Base-by-base conservation (phyloP, 1,140 invertebrate genomes). In the Hycleus cichorii region DNA sequence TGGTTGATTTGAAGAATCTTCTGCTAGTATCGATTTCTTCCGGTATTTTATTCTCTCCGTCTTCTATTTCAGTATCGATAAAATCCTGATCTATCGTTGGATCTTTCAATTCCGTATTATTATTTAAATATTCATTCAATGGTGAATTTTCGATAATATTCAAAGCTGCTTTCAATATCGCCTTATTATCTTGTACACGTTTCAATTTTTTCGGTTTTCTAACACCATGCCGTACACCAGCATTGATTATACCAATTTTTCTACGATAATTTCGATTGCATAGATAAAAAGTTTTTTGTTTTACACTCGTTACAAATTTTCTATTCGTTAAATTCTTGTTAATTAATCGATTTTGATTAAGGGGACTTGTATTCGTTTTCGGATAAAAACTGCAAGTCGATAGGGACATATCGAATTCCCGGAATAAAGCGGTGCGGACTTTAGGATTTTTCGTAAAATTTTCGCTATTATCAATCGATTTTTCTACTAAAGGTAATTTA, bases 381-480 rank as follows among this genome's bases (percentile, higher is more conserved):
- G 78, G 74, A 66, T 81, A 82, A 62, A 82, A 82, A 11, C 74
- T 75, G 59, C 78, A 78, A 1, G 76, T 71, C 1, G 78, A 73
- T 0, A 82, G 65, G 12, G 76, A 75, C n/a, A 58, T 61, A 47
- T 68, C 62, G 4, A 47, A 44, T 11, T 69, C 64, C 38, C 64
- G 63, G 58, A 74, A 74, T 32, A 74, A 56, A 8, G 69, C 65
- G 4, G 72, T 74, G 11, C 72, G 62, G 24, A 70, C 69, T 65
- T 69, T 71, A 0, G 69, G 67, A 18, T 48, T 58, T 62, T 69
- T 71, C 10, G 18, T 25, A 0, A 18, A 18, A 18, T 18, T 18
- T 18, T 18, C 18, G 18, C 18, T 18, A 18, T 8, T 18, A 18
- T 8, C 47, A 54, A 53, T 70, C 69, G n/a, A 32, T 32, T 32